These are phyloP conservation scores for Ailuropoda melanoleuca DNA, from an alignment of 2,113 vertebrate genomes.

Conservation along the genomic window DNA sequence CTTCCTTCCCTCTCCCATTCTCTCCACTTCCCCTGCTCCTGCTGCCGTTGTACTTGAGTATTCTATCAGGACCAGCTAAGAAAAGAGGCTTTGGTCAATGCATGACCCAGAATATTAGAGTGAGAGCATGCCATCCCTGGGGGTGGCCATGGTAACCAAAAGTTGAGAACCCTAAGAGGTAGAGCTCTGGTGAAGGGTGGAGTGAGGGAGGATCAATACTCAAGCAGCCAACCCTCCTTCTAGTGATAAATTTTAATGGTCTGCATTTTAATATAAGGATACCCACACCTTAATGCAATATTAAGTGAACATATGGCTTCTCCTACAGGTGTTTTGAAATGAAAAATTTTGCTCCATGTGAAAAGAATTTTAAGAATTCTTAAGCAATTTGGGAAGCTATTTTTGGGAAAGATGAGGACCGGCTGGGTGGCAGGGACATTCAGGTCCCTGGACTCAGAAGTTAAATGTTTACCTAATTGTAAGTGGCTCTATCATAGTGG, in stretches of 20 bases:
- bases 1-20: background rate
- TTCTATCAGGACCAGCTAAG: background rate
- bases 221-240: background rate
- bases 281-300: background rate
- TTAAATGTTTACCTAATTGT: background rate
- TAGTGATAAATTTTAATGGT: background rate
- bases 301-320: background rate
- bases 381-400: background rate
- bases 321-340: background rate
- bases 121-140: background rate
- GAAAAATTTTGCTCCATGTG: background rate
- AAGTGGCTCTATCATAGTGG: background rate
- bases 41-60: background rate
- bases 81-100: background rate
- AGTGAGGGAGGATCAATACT: no score
- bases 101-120: background rate
- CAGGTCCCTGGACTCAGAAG: background rate
- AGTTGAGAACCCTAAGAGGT: background rate
- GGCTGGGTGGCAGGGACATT: background rate
- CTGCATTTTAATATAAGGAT: background rate
- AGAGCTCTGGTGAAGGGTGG: background rate
- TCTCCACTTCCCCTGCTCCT: background rate
- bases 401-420: background rate
- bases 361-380: background rate
- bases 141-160: background rate